These are phyloP conservation scores for Drosophila albomicans DNA, from an alignment of 1,140 invertebrate genomes.

Conservation along the genomic window DNA sequence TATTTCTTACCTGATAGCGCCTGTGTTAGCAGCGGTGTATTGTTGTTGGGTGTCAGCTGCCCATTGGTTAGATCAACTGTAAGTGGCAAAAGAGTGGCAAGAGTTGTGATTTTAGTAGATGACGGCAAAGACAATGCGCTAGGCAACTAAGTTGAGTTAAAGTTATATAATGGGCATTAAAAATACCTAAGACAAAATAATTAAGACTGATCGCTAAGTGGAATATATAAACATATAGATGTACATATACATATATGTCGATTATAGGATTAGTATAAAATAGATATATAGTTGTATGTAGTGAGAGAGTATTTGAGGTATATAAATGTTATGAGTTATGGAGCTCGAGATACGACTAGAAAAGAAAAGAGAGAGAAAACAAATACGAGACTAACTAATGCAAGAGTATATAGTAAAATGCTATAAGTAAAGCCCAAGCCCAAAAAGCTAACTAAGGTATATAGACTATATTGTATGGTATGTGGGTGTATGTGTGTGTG, in stretches of 20 bases:
- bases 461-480: not conserved
- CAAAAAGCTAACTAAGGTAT: conserved; percentile 52
- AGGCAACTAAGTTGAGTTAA: conserved; percentile 59
- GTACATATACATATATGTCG: conserved; percentile 44
- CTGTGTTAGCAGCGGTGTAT: conserved; percentile 96
- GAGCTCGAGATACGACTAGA: conserved; percentile 12
- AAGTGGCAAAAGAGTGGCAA: conserved; percentile 71
- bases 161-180: conserved; percentile 36
- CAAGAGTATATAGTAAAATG: not conserved
- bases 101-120: conserved; percentile 51
- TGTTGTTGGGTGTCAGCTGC: conserved; percentile 97
- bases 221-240: conserved; percentile 29
- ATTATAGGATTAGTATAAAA: conserved; percentile 25
- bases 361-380: conserved; percentile 41
- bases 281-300: conserved; percentile 18
- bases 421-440: conserved; percentile 10
- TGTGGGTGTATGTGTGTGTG: conserved; percentile 7
- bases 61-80: conserved; percentile 97
- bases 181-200: conserved; percentile 71
- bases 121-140: not conserved
- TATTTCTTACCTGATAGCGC: conserved; percentile 93
- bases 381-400: conserved; percentile 10
- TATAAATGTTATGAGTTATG: conserved; percentile 11
- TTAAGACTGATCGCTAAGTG: conserved; percentile 61
- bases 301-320: conserved; percentile 23